Conservation (phyloP, 2,113 vertebrate genomes). For the Tringa solitaria region DNA sequence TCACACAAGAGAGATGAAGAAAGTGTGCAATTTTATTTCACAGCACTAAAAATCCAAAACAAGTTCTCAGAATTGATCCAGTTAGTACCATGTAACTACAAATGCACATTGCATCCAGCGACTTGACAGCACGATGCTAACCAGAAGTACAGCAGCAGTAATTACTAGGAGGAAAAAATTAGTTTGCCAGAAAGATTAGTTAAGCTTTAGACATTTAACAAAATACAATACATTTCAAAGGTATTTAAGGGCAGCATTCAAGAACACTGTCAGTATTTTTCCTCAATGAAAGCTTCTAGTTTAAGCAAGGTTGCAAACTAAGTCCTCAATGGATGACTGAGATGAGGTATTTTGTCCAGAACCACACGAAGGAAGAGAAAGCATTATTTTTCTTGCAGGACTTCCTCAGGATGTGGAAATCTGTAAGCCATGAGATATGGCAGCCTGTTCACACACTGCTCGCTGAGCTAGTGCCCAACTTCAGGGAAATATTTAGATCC, state of each 20-base stretch:
- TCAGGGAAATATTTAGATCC: not conserved
- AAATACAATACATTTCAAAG: not conserved
- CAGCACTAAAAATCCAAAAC: not conserved
- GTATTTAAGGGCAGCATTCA: not conserved
- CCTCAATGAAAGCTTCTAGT: not conserved
- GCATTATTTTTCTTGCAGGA: not conserved
- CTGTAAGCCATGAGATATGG: not conserved
- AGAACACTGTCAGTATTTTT: not conserved
- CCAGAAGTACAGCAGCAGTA: not conserved
- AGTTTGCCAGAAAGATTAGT: not conserved
- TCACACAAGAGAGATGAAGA: not conserved
- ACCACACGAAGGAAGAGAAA: not conserved
- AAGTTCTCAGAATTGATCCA: not conserved
- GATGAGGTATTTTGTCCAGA: not conserved
- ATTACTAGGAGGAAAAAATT: not conserved
- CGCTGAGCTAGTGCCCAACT: not conserved
- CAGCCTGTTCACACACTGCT: not conserved
- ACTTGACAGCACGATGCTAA: not conserved
- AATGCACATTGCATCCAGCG: fast-evolving
- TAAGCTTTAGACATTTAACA: not conserved
- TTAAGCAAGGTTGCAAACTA: not conserved
- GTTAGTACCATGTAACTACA: not conserved
- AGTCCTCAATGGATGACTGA: not conserved
- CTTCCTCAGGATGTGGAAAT: not conserved
- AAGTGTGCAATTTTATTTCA: conserved; percentile 32